A percentile compares a stretch with the other conserved stretches of the same genome.
These are phyloP conservation scores for Scomberomorus guttatus DNA, from an alignment of 2,797 vertebrate genomes.

Conservation along the genomic window DNA sequence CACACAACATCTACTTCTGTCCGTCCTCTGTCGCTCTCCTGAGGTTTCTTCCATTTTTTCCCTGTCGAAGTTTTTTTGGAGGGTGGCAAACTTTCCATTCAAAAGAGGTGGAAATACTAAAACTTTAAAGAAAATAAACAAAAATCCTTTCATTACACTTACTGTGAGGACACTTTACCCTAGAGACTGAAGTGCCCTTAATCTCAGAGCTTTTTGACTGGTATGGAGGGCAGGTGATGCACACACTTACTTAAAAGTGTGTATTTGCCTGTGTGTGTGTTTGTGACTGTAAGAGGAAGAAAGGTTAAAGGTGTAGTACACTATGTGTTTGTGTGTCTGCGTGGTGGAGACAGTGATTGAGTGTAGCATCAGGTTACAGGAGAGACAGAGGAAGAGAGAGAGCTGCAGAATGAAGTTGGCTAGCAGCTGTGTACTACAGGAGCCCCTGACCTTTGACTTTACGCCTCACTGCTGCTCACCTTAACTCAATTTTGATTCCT, in stretches of 20 bases:
- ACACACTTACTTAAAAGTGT: background rate
- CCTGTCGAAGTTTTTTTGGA: no score
- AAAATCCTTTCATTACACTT: background rate
- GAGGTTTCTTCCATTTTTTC: no score
- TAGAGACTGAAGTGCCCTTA: background rate
- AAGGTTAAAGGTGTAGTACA: slow-evolving; percentile 2
- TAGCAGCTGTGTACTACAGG: background rate
- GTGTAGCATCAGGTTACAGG: background rate
- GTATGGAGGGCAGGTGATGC: background rate
- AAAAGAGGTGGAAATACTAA: background rate
- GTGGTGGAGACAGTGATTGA: slow-evolving; percentile 8
- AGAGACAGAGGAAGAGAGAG: background rate
- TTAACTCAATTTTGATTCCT: slow-evolving; percentile 29
- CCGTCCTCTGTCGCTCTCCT: no score
- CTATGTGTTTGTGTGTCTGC: background rate
- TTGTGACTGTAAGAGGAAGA: background rate
- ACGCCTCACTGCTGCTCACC: background rate
- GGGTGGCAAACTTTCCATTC: background rate
- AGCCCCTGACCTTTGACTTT: slow-evolving; percentile 17
- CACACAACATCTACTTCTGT: no score
- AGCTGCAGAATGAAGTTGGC: background rate
- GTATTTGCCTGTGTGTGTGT: background rate
- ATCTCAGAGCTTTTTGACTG: background rate
- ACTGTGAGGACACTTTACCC: background rate
- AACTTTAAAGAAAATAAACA: background rate